Evolutionary conservation across 92 coral and sea anemone genomes (phyloP), one percentile per base, ranked within the genome.

Genomic region (Nematostella vectensis): DNA sequence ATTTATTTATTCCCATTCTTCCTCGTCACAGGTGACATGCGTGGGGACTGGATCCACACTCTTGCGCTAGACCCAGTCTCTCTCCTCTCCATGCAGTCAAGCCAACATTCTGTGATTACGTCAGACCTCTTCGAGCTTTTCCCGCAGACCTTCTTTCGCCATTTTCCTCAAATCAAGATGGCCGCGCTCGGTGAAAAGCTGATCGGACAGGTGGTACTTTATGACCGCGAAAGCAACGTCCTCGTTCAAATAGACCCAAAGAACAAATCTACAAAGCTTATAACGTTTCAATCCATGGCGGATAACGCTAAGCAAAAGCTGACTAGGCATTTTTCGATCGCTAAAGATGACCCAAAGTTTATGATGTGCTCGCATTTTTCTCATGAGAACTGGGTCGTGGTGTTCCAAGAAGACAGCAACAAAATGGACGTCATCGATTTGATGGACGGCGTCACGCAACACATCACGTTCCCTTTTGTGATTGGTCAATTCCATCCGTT

Each of bases 401-500:
- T 86, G 54, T 87, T 69, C 56, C 79, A 88, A 42, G 80, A 87
- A 27, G 67, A 76, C 60, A 88, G 93, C 65, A 82, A 91, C 57
- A 83, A 71, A 31, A 70, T 91, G 72, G 93, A 91, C 48, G 62
- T 91, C 1, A 69, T 91, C 24, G 83, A 86, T 33, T 20, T 86
- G 50, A 81, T 51, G 9, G 71, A 69, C 15, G 71, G 70, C 20
- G 68, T 75, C 49, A 73, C 81, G 1, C 83, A 82, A 39, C 83
- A 88, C 8, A 78, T 91, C 18, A 87, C 98, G n/a, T 61, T 91
- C 67, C 96, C 98, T n/a, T 91, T 91, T 69, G 75, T 87, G 55
- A 79, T 91, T 87, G 96, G 89, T 12, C 78, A 82, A 65, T 69
- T 85, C 57, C 93, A 86, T 57, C 82, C 89, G 11, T 75, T 91